These are phyloP conservation scores for Acronicta alni DNA, from an alignment of 2,888 invertebrate genomes.

Conservation along the genomic window DNA sequence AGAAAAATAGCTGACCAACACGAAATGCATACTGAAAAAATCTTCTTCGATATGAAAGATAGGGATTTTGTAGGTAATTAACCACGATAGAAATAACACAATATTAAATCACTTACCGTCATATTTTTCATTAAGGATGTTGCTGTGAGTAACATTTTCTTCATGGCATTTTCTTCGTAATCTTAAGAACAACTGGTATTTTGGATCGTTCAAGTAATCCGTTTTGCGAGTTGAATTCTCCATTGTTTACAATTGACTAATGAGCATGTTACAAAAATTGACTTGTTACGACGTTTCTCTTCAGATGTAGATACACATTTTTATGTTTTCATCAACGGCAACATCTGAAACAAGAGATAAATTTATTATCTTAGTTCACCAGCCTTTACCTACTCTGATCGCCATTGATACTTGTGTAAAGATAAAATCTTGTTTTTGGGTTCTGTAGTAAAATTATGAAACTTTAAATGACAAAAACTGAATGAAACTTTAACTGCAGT, in stretches of 20 bases:
- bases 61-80: too few relatives aligned
- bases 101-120: slow-evolving; percentile 40
- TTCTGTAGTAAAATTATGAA: slow-evolving; percentile 3
- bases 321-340: slow-evolving; percentile 39
- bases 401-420: slow-evolving; percentile 34
- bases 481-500: too few relatives aligned
- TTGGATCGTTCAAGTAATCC: slow-evolving; percentile 40
- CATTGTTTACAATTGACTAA: slow-evolving; percentile 29
- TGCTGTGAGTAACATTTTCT: slow-evolving; percentile 50
- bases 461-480: too few relatives aligned
- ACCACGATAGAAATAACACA: too few relatives aligned
- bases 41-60: too few relatives aligned
- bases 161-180: slow-evolving; percentile 29
- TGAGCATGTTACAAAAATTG: slow-evolving; percentile 17
- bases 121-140: slow-evolving; percentile 29
- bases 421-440: slow-evolving; percentile 35
- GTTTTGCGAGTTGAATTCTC: slow-evolving; percentile 27
- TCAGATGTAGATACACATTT: slow-evolving; percentile 19
- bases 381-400: slow-evolving; percentile 30
- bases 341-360: slow-evolving; percentile 60
- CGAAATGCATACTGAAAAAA: too few relatives aligned
- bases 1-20: too few relatives aligned
- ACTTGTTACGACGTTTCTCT: slow-evolving; percentile 2
- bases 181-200: slow-evolving; percentile 35
- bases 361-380: slow-evolving; percentile 45